phyloP scores from a whole-genome alignment of 2,113 vertebrate species.

The Piaya cayana region DNA sequence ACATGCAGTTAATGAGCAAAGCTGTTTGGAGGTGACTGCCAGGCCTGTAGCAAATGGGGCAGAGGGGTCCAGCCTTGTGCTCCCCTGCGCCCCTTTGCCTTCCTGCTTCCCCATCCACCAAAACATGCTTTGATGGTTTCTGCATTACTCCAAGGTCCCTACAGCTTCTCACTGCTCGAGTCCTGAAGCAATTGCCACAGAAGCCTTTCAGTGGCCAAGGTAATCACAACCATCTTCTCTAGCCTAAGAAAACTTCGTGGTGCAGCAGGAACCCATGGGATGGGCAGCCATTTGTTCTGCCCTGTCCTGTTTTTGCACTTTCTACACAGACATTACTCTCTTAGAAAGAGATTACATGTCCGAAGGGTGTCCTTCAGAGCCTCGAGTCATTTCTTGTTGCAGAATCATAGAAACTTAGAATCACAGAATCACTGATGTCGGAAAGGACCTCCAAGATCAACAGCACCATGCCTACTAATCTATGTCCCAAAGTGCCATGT shows the following conservation, averaged over 20 bases:
- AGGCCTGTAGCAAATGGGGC: fast-evolving
- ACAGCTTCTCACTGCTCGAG: neutral
- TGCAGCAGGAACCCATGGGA: neutral
- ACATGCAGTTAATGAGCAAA: neutral
- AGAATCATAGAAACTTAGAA: neutral
- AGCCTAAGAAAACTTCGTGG: neutral
- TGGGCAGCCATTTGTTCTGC: neutral
- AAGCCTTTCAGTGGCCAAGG: fast-evolving
- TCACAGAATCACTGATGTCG: no score
- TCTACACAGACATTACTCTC: no score
- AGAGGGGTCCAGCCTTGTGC: neutral
- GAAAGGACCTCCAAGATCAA: no score
- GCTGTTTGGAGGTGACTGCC: neutral
- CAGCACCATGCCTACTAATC: no score
- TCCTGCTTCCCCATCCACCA: neutral
- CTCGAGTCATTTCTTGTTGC: neutral
- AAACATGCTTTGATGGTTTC: neutral
- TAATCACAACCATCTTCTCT: neutral
- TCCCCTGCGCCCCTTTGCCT: neutral
- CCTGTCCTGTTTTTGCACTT: neutral
- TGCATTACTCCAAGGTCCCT: neutral
- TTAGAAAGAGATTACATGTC: neutral
- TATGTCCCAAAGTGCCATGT: no score
- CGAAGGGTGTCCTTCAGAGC: neutral
- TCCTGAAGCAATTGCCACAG: neutral